Evolutionary conservation across 2,888 invertebrate species (phyloP).

Genomic region (Diadegma fenestrale): DNA sequence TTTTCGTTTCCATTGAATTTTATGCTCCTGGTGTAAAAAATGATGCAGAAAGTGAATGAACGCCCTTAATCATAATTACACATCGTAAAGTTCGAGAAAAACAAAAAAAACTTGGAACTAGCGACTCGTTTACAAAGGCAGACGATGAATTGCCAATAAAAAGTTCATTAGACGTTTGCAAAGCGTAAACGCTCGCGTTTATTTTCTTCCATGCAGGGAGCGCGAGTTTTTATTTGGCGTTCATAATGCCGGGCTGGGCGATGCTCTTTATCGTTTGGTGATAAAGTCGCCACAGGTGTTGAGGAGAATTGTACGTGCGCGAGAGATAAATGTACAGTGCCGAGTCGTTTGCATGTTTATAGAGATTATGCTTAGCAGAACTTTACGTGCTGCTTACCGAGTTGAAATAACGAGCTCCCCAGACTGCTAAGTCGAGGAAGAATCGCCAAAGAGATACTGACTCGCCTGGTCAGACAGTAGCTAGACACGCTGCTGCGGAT

Average conservation of each 20-base stretch:
- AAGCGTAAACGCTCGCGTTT: neutral
- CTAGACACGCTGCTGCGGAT: slow-evolving; percentile 57
- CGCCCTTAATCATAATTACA: neutral
- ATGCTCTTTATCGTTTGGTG: slow-evolving; percentile 19
- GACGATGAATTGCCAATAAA: neutral
- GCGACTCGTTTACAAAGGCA: slow-evolving; percentile 1
- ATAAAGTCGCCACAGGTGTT: slow-evolving; percentile 30
- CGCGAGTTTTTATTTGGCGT: neutral
- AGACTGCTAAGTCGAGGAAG: slow-evolving; percentile 17
- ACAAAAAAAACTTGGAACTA: slow-evolving; percentile 2
- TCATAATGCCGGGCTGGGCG: neutral
- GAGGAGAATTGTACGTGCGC: neutral
- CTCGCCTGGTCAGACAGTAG: slow-evolving; percentile 60
- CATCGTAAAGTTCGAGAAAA: slow-evolving; percentile 11
- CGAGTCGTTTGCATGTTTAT: slow-evolving; percentile 9
- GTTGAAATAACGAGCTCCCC: slow-evolving; percentile 44
- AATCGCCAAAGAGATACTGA: slow-evolving; percentile 36
- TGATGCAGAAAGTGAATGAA: neutral
- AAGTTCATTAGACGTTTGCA: neutral
- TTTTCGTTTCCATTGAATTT: neutral
- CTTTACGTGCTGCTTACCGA: slow-evolving; percentile 35
- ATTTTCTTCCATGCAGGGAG: neutral
- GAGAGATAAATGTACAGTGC: slow-evolving; percentile 21
- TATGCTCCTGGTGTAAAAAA: neutral
- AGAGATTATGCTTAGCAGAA: slow-evolving; percentile 23